Evolutionary conservation across 2,888 invertebrate genomes (phyloP), one percentile per base, ranked within the genome.

Genomic region (Sarcophaga variegata): DNA sequence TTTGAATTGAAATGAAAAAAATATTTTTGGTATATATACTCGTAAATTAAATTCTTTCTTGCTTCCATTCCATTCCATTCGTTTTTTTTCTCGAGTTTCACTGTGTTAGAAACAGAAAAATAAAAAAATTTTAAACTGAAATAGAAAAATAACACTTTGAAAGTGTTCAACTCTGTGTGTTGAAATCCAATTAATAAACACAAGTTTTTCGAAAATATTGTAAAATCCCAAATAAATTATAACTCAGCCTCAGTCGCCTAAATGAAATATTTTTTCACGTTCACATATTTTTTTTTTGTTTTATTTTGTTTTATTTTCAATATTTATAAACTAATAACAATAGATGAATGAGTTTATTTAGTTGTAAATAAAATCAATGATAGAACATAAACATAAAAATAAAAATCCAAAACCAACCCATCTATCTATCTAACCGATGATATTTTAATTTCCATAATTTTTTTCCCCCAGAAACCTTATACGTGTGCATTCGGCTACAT

Each of bases 141-240:
- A 72, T 64, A 63, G 8, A 47, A 74, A 69, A 27, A 63, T 78
- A 84, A 87, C 87, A 84, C 84, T 87, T 84, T 84, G 70, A 81
- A n/a, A n/a, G n/a, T n/a, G n/a, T n/a, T n/a, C n/a, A n/a, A n/a
- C n/a, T n/a, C n/a, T n/a, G 78, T 86, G 81, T 87, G 84, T 84
- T 87, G 87, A 87, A 87, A 84, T 84, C 87, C 87, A 87, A 87
- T 87, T 87, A 82, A 87, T 87, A 87, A 86, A 81, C 74, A 78
- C 60, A 81, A 79, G 17, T 37, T 37, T 37, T 37, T 76, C 71
- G 76, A 22, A 25, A 78, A 80, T 76, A 59, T 49, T 80, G n/a
- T 27, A 66, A 80, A 75, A 64, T 47, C 8, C 63, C 59, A 84
- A 45, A 75, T 80, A 76, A 80, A 84, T 84, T 80, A 84, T 76